These are phyloP conservation scores for Stictonetta naevosa DNA, from an alignment of 2,113 vertebrate genomes.

Conservation along the genomic window DNA sequence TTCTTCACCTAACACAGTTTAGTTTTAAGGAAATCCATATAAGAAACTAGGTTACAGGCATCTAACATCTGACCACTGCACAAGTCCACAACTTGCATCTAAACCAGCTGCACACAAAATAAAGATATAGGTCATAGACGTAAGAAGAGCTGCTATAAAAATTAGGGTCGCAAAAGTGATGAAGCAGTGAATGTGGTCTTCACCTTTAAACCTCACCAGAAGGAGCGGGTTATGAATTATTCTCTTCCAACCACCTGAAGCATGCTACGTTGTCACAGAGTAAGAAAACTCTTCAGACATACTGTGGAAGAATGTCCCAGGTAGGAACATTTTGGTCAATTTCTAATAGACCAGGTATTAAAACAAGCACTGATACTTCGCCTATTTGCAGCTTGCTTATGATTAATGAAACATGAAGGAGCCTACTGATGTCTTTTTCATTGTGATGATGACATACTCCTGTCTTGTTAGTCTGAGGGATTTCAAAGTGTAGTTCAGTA, in stretches of 20 bases:
- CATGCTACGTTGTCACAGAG: background rate
- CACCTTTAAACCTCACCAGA: background rate
- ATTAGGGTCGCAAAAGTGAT: background rate
- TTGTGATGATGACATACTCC: background rate
- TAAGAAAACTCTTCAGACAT: background rate
- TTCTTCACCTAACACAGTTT: background rate
- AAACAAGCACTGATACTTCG: background rate
- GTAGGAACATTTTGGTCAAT: background rate
- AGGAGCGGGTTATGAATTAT: background rate
- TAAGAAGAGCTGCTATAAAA: background rate
- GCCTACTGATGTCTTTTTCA: background rate
- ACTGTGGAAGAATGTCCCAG: background rate
- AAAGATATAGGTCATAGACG: background rate
- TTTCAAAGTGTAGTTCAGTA: background rate
- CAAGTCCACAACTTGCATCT: background rate
- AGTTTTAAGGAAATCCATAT: background rate
- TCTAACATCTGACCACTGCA: background rate
- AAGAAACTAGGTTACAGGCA: background rate
- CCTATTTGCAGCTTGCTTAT: background rate
- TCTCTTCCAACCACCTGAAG: background rate
- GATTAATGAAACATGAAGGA: background rate
- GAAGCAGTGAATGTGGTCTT: background rate
- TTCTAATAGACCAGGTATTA: background rate
- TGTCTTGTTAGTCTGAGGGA: background rate
- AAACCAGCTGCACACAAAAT: background rate